Evolutionary conservation across 2,888 invertebrate species (phyloP).

Genomic region (Eupithecia subumbrata): DNA sequence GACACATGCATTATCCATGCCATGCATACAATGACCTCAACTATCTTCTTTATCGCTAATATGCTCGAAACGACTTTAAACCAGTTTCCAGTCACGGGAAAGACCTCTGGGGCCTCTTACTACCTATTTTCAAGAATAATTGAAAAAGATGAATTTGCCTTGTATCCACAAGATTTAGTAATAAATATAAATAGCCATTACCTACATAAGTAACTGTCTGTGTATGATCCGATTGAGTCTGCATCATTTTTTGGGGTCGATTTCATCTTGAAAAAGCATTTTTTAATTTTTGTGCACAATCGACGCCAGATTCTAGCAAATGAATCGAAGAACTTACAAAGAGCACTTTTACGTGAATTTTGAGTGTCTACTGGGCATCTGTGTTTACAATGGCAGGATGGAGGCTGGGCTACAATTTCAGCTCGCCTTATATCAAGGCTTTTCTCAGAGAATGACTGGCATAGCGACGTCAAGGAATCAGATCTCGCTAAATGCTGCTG

Average conservation of each 20-base stretch:
- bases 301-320: conserved; percentile 47
- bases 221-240: conserved; percentile 52
- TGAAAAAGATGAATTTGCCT: background rate
- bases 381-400: conserved; percentile 69
- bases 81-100: conserved; percentile 12
- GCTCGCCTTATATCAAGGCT: conserved; percentile 52
- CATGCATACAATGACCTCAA: conserved; percentile 24
- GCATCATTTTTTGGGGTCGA: conserved; percentile 34
- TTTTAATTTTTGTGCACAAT: conserved; percentile 53
- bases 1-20: conserved; percentile 22
- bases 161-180: conserved; percentile 4
- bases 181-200: conserved; percentile 55
- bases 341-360: conserved; percentile 46
- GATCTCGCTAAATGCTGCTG: conserved; percentile 62
- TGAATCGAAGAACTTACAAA: conserved; percentile 49
- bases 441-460: conserved; percentile 59
- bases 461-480: conserved; percentile 61
- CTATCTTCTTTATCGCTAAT: conserved; percentile 24
- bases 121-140: background rate
- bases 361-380: conserved; percentile 48
- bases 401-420: conserved; percentile 62
- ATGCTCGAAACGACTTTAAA: conserved; percentile 20
- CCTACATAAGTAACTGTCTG: conserved; percentile 69
- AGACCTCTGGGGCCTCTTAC: background rate
- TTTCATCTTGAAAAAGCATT: conserved; percentile 47